Conservation (phyloP, 2,888 invertebrate genomes). For the Drosophila mettleri region DNA sequence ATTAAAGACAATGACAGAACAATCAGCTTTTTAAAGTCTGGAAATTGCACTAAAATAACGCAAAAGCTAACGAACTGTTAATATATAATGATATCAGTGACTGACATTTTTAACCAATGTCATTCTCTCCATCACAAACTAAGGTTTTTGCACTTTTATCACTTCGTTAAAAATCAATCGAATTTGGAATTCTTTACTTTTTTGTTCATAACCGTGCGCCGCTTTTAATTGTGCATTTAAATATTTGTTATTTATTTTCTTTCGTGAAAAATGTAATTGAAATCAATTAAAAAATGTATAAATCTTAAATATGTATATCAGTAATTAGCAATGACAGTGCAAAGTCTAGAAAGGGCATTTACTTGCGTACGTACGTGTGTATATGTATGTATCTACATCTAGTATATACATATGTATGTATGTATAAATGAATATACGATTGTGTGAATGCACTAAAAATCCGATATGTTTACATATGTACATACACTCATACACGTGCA, state of each 20-base stretch:
- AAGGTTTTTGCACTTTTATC: not conserved
- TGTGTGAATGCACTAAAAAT: slow-evolving; percentile 1
- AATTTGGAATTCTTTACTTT: not conserved
- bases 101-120: too few relatives aligned
- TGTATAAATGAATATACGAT: not conserved
- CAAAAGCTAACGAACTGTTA: slow-evolving; percentile 53
- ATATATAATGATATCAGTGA: too few relatives aligned
- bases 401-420: not conserved
- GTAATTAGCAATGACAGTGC: not conserved
- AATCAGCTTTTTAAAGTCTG: slow-evolving; percentile 36
- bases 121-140: too few relatives aligned
- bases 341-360: slow-evolving; percentile 13
- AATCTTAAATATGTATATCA: not conserved
- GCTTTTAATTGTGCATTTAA: not conserved
- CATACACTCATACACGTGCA: not conserved
- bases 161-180: not conserved
- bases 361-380: not conserved
- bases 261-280: not conserved
- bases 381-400: not conserved
- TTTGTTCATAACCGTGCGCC: not conserved
- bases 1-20: slow-evolving; percentile 43
- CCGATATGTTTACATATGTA: slow-evolving; percentile 5
- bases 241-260: not conserved
- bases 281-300: not conserved
- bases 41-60: slow-evolving; percentile 28